Conservation (phyloP, 2,113 vertebrate genomes). For the Ceyx cyanopectus region DNA sequence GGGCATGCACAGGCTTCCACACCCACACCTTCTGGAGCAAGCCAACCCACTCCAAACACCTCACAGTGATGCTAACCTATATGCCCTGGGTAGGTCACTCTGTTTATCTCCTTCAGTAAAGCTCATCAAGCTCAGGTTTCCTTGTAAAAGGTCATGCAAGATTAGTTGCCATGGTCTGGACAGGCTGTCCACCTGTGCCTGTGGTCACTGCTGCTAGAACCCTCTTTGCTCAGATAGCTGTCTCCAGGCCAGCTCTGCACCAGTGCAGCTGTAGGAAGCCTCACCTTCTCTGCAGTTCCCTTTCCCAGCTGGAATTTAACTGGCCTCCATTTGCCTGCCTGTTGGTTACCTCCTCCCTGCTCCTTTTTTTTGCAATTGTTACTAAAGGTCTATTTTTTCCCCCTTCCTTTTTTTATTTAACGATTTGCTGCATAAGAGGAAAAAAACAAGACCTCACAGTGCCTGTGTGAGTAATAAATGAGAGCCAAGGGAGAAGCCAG, state of each 20-base stretch:
- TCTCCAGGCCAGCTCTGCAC: background rate
- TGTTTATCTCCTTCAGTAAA: background rate
- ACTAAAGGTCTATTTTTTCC: rapidly evolving
- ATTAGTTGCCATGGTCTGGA: background rate
- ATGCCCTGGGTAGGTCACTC: background rate
- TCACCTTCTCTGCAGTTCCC: background rate
- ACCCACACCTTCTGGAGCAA: background rate
- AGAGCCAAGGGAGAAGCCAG: conserved; percentile 19
- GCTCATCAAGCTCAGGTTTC: rapidly evolving
- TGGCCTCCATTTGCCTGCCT: background rate
- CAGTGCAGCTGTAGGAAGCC: background rate
- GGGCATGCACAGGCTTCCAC: background rate
- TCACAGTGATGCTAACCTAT: rapidly evolving
- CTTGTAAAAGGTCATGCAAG: background rate
- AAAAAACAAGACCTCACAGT: background rate
- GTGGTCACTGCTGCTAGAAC: rapidly evolving
- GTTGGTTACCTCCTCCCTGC: background rate
- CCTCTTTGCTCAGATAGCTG: background rate
- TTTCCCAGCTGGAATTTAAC: background rate
- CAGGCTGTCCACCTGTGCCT: background rate
- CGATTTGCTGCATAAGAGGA: background rate
- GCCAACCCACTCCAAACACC: background rate
- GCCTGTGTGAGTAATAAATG: conserved; percentile 16
- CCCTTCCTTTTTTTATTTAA: background rate
- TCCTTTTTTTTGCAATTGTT: background rate